Conservation (phyloP, 2,113 vertebrate genomes). For the Capreolus pygargus region DNA sequence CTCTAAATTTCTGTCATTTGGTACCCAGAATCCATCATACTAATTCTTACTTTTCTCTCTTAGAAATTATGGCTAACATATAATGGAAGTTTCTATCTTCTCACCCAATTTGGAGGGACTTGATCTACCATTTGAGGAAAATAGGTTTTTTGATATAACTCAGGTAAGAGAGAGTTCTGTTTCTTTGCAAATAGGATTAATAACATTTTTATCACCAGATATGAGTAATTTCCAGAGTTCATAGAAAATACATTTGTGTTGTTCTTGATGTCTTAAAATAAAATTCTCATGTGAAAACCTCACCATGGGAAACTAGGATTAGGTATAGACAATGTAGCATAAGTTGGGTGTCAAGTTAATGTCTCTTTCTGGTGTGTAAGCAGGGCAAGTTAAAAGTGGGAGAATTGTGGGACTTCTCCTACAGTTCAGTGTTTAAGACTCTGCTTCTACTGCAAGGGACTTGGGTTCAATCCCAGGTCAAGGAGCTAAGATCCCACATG, state of each 20-base stretch:
- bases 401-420: not conserved
- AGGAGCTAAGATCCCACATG: not conserved
- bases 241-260: not conserved
- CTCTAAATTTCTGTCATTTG: not conserved
- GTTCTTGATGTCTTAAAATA: not conserved
- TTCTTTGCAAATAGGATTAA: not conserved
- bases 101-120: not conserved
- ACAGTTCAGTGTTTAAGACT: not conserved
- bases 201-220: not conserved
- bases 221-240: not conserved
- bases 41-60: conserved; percentile 13
- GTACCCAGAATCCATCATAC: not conserved
- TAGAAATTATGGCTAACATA: not conserved
- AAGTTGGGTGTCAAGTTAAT: not conserved
- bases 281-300: not conserved
- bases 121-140: not conserved
- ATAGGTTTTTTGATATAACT: not conserved
- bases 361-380: not conserved
- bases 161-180: conserved; percentile 12
- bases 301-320: not conserved
- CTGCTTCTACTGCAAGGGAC: not conserved
- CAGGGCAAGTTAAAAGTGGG: not conserved
- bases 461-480: not conserved
- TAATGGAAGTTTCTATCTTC: not conserved
- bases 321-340: not conserved